Conservation (phyloP, 2,888 invertebrate genomes). For the Cacoxenus indagator region DNA sequence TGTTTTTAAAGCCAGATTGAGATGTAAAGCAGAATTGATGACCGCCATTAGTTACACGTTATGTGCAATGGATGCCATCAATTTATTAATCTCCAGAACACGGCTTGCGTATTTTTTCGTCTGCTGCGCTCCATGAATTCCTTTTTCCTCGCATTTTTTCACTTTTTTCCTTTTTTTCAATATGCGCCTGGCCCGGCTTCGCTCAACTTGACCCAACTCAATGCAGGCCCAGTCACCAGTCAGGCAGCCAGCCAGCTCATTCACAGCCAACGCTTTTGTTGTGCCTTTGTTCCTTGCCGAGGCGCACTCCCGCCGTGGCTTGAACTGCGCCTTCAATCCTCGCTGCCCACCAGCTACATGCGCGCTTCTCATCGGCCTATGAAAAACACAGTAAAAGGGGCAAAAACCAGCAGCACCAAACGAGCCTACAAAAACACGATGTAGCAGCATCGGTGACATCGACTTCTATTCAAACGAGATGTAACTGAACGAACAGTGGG, state of each 20-base stretch:
- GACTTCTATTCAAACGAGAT: slow-evolving; percentile 47
- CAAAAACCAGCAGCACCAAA: slow-evolving; percentile 5
- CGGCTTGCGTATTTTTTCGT: slow-evolving; percentile 58
- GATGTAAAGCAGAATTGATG: slow-evolving; percentile 73
- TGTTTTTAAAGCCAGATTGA: slow-evolving; percentile 70
- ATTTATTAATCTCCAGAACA: slow-evolving; percentile 72
- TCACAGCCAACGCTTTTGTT: background rate
- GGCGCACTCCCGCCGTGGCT: slow-evolving; percentile 41
- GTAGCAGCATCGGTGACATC: slow-evolving; percentile 51
- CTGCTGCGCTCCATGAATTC: slow-evolving; percentile 31
- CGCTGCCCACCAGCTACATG: slow-evolving; percentile 29
- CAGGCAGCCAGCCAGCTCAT: slow-evolving; percentile 11
- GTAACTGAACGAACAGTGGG: too few relatives aligned
- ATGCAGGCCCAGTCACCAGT: slow-evolving; percentile 32
- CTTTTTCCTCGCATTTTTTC: slow-evolving; percentile 15
- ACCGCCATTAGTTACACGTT: slow-evolving; percentile 72
- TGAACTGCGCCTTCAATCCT: slow-evolving; percentile 49
- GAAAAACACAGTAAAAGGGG: slow-evolving; percentile 9
- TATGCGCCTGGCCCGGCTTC: too few relatives aligned
- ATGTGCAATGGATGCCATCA: slow-evolving; percentile 73
- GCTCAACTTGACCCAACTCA: slow-evolving; percentile 38
- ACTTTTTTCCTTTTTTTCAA: slow-evolving; percentile 22
- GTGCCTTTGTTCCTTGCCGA: slow-evolving; percentile 2
- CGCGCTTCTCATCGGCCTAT: slow-evolving; percentile 20
- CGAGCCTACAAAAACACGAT: slow-evolving; percentile 24